Evolutionary conservation across 2,888 invertebrate species (phyloP).

Genomic region (Ypsolopha sequella): DNA sequence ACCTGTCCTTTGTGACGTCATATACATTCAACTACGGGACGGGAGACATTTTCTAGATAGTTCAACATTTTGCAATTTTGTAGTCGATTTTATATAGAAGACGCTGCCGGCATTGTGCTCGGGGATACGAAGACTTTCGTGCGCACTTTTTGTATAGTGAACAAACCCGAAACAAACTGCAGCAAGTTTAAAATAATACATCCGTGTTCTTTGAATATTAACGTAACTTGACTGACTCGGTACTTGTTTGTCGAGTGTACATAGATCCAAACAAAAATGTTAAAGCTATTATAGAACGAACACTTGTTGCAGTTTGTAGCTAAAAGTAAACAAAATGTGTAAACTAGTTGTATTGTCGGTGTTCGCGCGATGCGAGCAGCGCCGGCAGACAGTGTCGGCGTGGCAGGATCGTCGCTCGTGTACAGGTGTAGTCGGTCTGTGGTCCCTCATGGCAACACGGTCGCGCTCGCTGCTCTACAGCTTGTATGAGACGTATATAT

Average conservation of each 20-base stretch:
- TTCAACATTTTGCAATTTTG: not conserved
- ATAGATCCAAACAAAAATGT: no score
- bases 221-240: not conserved
- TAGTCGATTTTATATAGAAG: not conserved
- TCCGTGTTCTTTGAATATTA: not conserved
- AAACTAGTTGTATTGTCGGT: no score
- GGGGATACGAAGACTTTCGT: not conserved
- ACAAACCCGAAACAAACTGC: not conserved
- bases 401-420: not conserved
- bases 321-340: no score
- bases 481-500: conserved; percentile 21
- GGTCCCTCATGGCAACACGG: not conserved
- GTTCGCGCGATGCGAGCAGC: not conserved
- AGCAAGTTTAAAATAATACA: no score
- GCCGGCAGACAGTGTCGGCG: not conserved
- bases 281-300: no score
- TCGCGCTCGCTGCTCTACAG: not conserved
- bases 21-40: no score
- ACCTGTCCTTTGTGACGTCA: no score
- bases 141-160: not conserved
- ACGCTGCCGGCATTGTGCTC: not conserved
- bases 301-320: no score
- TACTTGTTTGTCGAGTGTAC: not conserved
- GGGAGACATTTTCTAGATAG: not conserved
- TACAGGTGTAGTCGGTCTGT: not conserved